A percentile compares a stretch with the other conserved stretches of the same genome.
Evolutionary conservation across 2,797 vertebrate genomes (phyloP).

Genomic region (Balearica regulorum): DNA sequence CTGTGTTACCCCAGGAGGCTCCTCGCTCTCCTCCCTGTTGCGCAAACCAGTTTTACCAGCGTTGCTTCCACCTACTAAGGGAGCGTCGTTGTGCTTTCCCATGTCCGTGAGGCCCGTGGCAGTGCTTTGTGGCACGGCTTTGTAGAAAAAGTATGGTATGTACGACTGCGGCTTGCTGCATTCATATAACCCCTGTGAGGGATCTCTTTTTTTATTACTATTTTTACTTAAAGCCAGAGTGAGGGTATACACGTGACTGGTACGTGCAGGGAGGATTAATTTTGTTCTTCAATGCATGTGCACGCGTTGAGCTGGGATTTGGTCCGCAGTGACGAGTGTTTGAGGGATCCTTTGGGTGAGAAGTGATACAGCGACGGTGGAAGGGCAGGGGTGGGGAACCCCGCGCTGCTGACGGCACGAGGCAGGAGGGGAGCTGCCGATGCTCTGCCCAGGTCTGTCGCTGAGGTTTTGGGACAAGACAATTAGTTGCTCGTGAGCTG

Average conservation of each 20-base stretch:
- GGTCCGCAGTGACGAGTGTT: not conserved
- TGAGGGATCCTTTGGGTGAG: not conserved
- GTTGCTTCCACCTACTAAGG: not conserved
- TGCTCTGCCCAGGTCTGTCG: not conserved
- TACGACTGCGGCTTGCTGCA: not conserved
- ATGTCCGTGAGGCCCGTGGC: accelerated
- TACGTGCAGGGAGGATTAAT: not conserved
- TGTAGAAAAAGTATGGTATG: not conserved
- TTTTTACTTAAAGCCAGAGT: not conserved
- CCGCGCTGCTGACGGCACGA: accelerated
- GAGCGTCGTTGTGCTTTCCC: accelerated
- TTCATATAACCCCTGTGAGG: not conserved
- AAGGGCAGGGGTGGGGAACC: not conserved
- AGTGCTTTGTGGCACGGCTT: not conserved
- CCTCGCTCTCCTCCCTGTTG: not conserved
- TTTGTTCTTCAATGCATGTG: not conserved
- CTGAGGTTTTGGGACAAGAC: not conserved
- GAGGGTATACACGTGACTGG: not conserved
- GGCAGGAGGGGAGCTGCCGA: not conserved
- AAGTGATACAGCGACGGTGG: not conserved
- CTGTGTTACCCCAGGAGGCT: not conserved
- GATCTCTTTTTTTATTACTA: not conserved
- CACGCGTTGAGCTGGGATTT: accelerated
- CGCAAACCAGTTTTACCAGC: not conserved
- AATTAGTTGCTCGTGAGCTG: not conserved